phyloP scores from a whole-genome alignment of 2,888 invertebrate species.

The Nebria brevicollis region DNA sequence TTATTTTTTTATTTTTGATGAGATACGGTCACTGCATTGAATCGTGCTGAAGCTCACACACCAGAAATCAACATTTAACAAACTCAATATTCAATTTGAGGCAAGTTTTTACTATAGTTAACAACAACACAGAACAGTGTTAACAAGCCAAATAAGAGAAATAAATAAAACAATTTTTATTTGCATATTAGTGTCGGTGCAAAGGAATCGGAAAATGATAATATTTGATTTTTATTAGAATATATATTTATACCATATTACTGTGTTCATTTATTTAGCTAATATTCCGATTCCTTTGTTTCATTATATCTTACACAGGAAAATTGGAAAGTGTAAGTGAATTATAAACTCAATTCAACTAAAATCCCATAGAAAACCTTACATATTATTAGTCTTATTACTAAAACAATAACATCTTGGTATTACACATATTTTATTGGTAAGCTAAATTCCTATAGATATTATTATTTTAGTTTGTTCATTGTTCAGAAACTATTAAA shows the following conservation, averaged over 20 bases:
- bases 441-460: too few relatives aligned
- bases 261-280: neutral
- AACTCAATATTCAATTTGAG: conserved; percentile 16
- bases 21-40: conserved; percentile 41
- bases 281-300: neutral
- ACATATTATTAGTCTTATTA: too few relatives aligned
- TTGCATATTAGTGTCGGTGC: neutral
- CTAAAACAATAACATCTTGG: neutral
- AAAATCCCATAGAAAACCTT: neutral
- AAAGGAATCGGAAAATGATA: neutral
- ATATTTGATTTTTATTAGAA: neutral
- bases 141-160: conserved; percentile 28
- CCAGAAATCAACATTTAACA: conserved; percentile 32
- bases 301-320: neutral
- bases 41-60: conserved; percentile 46
- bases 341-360: neutral
- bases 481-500: too few relatives aligned
- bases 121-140: conserved; percentile 40
- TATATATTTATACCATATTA: neutral
- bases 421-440: neutral
- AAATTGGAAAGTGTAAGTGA: neutral
- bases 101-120: conserved; percentile 35
- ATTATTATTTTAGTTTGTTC: too few relatives aligned
- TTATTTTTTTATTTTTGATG: conserved; percentile 9
- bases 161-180: neutral